Percentiles rank a stretch among this genome's conserved stretches.
Conservation (phyloP, 1,140 invertebrate species). For the Magallana ariakensis region DNA sequence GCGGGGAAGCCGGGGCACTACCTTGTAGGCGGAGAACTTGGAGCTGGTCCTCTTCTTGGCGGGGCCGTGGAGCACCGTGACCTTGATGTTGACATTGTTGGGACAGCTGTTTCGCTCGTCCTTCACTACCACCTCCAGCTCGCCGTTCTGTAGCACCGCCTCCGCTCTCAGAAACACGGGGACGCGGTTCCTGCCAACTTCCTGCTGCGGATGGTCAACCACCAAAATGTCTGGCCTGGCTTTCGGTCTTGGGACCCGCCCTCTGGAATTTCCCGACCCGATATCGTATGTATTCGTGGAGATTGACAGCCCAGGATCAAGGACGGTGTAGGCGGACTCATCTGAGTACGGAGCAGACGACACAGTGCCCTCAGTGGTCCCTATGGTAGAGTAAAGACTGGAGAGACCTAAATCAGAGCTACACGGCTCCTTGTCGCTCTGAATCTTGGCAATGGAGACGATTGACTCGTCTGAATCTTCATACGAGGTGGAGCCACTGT, state of each 20-base stretch:
- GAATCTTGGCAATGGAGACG: background rate
- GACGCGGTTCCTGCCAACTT: constrained; percentile 3
- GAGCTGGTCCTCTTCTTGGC: background rate
- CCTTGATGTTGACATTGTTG: constrained; percentile 11
- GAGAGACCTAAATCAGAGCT: background rate
- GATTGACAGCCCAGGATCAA: background rate
- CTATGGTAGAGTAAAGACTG: background rate
- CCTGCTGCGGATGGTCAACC: background rate
- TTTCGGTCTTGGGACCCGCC: background rate
- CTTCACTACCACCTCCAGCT: constrained; percentile 25
- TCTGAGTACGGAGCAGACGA: background rate
- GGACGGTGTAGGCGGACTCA: background rate
- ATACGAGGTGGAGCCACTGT: background rate
- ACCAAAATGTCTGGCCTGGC: background rate
- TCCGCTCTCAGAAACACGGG: constrained; percentile 42
- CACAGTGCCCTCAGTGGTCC: background rate
- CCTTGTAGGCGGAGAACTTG: constrained; percentile 21
- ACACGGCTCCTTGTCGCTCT: background rate
- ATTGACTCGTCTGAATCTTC: constrained; percentile 3
- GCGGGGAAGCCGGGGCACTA: background rate
- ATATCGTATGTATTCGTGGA: background rate
- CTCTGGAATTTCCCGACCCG: background rate
- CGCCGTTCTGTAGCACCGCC: constrained; percentile 22
- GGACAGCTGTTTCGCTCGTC: constrained; percentile 14
- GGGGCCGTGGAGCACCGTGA: constrained; percentile 28